Evolutionary conservation across 2,888 invertebrate genomes (phyloP).

Genomic region (Synanthedon myopaeformis): DNA sequence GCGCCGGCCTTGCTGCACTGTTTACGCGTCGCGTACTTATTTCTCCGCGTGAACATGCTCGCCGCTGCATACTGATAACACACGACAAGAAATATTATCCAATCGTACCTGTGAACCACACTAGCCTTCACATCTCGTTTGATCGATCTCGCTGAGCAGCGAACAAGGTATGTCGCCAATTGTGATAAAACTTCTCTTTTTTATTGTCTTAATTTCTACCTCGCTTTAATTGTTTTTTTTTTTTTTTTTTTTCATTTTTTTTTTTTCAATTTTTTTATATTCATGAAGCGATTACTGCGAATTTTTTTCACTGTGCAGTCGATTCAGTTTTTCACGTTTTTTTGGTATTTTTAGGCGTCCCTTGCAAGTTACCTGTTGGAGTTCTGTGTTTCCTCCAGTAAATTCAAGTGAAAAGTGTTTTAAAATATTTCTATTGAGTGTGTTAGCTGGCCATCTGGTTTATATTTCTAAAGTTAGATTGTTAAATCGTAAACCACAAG

Average conservation of each 20-base stretch:
- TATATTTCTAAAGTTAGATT: constrained; percentile 68
- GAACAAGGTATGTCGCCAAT: constrained; percentile 20
- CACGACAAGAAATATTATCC: constrained; percentile 33
- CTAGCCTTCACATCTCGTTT: constrained; percentile 18
- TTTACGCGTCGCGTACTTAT: constrained; percentile 49
- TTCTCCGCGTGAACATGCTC: constrained; percentile 56
- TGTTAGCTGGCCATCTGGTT: constrained; percentile 65
- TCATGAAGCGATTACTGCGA: no score
- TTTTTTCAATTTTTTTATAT: no score
- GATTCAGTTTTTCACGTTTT: no score
- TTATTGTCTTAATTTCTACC: no score
- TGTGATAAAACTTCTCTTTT: no score
- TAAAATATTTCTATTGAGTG: constrained; percentile 53
- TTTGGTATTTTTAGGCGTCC: neutral
- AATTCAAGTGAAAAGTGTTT: neutral
- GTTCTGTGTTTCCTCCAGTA: neutral
- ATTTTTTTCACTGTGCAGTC: no score
- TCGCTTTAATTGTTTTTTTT: no score
- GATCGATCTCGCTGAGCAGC: constrained; percentile 23
- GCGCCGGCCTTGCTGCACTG: constrained; percentile 65
- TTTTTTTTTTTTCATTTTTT: no score
- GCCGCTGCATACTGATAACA: constrained; percentile 51
- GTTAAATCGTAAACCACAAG: constrained; percentile 64
- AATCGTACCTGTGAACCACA: constrained; percentile 26
- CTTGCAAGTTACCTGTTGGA: neutral